Conservation (phyloP, 2,888 invertebrate genomes). For the Athalia cordata region DNA sequence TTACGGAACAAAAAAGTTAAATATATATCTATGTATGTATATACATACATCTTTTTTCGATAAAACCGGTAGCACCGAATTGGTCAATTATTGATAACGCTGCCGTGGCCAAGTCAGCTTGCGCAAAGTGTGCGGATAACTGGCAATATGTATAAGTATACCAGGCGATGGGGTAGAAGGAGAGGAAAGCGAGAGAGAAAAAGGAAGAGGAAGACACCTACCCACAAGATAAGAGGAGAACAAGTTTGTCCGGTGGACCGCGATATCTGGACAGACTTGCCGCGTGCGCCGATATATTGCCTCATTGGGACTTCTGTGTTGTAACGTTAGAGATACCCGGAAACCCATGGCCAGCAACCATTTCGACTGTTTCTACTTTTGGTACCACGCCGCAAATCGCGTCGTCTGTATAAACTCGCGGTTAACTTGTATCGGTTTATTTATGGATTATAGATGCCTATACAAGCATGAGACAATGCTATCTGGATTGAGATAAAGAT, state of each 20-base stretch:
- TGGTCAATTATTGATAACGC: slow-evolving; percentile 45
- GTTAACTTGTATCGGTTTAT: slow-evolving; percentile 35
- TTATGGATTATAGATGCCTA: neutral
- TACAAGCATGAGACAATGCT: slow-evolving; percentile 31
- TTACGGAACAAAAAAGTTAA: slow-evolving; percentile 33
- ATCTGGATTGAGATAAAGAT: slow-evolving; percentile 17
- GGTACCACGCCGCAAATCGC: slow-evolving; percentile 2
- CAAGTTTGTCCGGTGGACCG: slow-evolving; percentile 43
- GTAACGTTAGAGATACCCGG: slow-evolving; percentile 41
- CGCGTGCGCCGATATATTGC: slow-evolving; percentile 45
- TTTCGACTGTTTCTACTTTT: slow-evolving; percentile 24
- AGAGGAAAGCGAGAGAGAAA: neutral
- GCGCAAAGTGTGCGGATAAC: slow-evolving; percentile 32
- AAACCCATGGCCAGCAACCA: slow-evolving; percentile 24
- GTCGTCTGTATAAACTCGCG: slow-evolving; percentile 5
- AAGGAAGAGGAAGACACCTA: slow-evolving; percentile 18
- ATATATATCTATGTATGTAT: neutral
- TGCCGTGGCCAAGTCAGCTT: slow-evolving; percentile 13
- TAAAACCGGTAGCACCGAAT: slow-evolving; percentile 23
- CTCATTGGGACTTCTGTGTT: slow-evolving; percentile 46
- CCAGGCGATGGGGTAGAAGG: too few relatives aligned
- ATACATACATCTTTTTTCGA: slow-evolving; percentile 1
- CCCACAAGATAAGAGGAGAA: slow-evolving; percentile 39
- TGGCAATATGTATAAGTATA: neutral
- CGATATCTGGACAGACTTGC: slow-evolving; percentile 43